Conservation (phyloP, 2,113 vertebrate genomes). For the Danio rerio region DNA sequence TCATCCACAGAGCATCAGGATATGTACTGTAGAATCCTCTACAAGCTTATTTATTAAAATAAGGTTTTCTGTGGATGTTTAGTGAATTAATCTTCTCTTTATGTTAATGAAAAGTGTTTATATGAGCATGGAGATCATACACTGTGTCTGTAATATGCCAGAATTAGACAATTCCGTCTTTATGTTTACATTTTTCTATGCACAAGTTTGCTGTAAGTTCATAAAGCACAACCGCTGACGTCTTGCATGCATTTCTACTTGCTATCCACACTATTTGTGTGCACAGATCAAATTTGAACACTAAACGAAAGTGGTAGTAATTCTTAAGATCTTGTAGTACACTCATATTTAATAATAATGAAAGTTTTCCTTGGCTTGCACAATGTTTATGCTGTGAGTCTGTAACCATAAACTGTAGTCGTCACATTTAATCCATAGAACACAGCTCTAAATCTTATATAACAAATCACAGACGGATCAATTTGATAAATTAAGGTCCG, state of each 20-base stretch:
- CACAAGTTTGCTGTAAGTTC: conserved; percentile 16
- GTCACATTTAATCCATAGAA: not conserved
- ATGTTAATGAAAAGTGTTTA: not conserved
- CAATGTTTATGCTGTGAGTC: not conserved
- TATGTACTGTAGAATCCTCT: not conserved
- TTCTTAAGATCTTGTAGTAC: not conserved
- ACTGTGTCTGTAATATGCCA: not conserved
- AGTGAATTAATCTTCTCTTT: not conserved
- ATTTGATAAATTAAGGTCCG: not conserved
- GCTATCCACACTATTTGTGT: conserved; percentile 8
- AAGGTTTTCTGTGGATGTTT: not conserved
- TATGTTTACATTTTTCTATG: conserved; percentile 21
- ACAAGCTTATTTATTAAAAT: not conserved
- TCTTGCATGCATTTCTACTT: conserved; percentile 42
- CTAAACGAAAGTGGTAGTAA: conserved; percentile 1
- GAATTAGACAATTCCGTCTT: conserved; percentile 7
- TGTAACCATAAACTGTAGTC: not conserved
- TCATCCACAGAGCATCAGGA: not conserved
- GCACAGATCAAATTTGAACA: not conserved
- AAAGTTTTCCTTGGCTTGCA: conserved; percentile 30
- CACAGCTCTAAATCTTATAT: conserved; percentile 4
- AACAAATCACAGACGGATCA: not conserved
- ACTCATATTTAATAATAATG: too few species aligned
- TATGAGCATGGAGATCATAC: conserved; percentile 14
- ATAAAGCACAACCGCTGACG: conserved; percentile 33